Percentiles rank a stretch among this genome's conserved stretches.
Evolutionary conservation across 2,113 vertebrate genomes (phyloP).

Genomic region (Oncorhynchus nerka): DNA sequence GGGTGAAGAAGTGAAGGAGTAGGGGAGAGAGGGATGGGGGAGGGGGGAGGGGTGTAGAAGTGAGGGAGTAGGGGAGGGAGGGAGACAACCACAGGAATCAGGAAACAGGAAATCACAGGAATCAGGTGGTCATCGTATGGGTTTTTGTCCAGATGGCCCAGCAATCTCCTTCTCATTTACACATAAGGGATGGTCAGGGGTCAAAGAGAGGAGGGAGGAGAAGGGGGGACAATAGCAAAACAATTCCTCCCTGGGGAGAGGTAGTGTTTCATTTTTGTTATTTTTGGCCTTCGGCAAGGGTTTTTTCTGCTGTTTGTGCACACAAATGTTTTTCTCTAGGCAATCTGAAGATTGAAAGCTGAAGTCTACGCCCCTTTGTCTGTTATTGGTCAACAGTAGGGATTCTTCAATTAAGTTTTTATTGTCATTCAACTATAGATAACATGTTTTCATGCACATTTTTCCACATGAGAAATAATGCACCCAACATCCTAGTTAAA

Average conservation of each 20-base stretch:
- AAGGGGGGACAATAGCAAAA: not conserved
- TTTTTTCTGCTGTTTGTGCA: too few species aligned
- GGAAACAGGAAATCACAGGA: too few species aligned
- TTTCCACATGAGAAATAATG: too few species aligned
- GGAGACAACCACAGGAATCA: not conserved
- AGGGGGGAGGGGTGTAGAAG: not conserved
- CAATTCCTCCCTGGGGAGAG: not conserved
- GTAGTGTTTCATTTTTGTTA: not conserved
- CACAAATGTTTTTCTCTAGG: too few species aligned
- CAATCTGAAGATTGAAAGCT: too few species aligned
- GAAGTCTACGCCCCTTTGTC: too few species aligned
- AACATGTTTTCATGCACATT: too few species aligned
- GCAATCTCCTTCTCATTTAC: not conserved
- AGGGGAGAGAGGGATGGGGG: not conserved
- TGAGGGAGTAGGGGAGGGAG: not conserved
- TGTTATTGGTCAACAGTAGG: too few species aligned
- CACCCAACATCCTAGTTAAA: too few species aligned
- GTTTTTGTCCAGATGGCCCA: not conserved
- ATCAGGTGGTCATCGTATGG: not conserved
- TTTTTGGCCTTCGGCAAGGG: too few species aligned
- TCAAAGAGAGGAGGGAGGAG: not conserved
- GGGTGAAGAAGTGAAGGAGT: not conserved
- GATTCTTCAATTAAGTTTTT: too few species aligned
- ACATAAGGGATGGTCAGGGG: not conserved
- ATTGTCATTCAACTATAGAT: too few species aligned